phyloP scores from a whole-genome alignment of 2,113 vertebrate species.

The Sprattus sprattus region DNA sequence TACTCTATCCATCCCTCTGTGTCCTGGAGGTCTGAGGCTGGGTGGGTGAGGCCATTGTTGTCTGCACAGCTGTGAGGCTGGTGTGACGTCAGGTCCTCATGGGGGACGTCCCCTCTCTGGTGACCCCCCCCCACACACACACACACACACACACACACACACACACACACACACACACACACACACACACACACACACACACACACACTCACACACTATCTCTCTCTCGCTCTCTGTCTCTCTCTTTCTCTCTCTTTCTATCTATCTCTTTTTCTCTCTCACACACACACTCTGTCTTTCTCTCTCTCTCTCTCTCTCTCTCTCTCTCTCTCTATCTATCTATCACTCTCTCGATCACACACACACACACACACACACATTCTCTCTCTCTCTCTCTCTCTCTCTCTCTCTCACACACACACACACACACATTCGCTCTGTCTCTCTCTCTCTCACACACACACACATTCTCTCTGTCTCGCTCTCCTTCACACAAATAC shows the following conservation, averaged over 20 bases:
- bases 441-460: background rate
- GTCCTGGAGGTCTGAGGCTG: constrained; percentile 16
- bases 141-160: too few species aligned
- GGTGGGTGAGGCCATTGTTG: constrained; percentile 20
- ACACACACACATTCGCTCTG: background rate
- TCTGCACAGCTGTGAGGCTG: constrained; percentile 41
- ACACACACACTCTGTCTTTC: background rate
- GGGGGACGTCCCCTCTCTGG: constrained; percentile 30
- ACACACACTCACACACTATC: background rate
- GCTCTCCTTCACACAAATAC: background rate
- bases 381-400: too few species aligned
- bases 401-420: background rate
- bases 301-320: too few species aligned
- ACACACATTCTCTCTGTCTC: background rate
- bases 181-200: background rate
- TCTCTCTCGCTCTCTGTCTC: too few species aligned
- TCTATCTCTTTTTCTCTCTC: too few species aligned
- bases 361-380: background rate
- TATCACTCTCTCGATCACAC: too few species aligned
- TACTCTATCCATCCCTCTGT: background rate
- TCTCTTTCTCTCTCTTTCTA: too few species aligned
- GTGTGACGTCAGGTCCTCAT: constrained; percentile 43
- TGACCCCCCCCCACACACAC: too few species aligned
- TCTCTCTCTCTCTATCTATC: too few species aligned
- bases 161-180: too few species aligned